Percentiles rank a stretch among this genome's conserved stretches.
Conservation (phyloP, 2,113 vertebrate species). For the Rousettus leschenaultii region DNA sequence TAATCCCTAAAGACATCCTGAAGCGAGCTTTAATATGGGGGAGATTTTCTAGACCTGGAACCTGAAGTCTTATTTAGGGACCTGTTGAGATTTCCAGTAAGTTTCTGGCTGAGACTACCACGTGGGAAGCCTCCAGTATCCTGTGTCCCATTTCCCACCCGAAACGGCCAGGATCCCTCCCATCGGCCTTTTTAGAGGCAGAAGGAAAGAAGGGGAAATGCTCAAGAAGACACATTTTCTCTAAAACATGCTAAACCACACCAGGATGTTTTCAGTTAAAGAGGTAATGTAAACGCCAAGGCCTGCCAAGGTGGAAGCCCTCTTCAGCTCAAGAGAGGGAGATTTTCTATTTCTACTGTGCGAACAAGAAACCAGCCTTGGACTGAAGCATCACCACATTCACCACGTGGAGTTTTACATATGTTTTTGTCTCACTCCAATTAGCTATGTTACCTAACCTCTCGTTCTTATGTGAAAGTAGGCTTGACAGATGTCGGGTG, state of each 20-base stretch:
- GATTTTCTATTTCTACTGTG: not conserved
- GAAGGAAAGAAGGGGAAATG: not conserved
- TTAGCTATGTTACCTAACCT: slow-evolving; percentile 31
- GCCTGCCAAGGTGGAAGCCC: not conserved
- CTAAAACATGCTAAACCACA: not conserved
- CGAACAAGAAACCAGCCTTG: not conserved
- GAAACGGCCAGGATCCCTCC: not conserved
- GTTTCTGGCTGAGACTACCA: not conserved
- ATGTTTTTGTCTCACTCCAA: slow-evolving; percentile 2
- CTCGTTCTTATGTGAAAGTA: slow-evolving; percentile 26
- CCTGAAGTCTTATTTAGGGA: not conserved
- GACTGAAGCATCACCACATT: not conserved
- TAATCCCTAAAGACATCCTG: not conserved
- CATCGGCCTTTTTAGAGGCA: not conserved
- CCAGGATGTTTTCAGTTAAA: not conserved
- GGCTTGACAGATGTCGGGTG: slow-evolving; percentile 35
- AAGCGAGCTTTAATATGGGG: not conserved
- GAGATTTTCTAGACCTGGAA: not conserved
- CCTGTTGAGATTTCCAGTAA: not conserved
- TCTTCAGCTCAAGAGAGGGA: not conserved
- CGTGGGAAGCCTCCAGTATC: not conserved
- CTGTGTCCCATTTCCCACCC: not conserved
- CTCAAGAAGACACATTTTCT: not conserved
- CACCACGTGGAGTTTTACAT: not conserved
- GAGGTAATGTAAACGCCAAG: not conserved